Evolutionary conservation across 1,140 invertebrate species (phyloP).

Genomic region (Vollenhovia emeryi): DNA sequence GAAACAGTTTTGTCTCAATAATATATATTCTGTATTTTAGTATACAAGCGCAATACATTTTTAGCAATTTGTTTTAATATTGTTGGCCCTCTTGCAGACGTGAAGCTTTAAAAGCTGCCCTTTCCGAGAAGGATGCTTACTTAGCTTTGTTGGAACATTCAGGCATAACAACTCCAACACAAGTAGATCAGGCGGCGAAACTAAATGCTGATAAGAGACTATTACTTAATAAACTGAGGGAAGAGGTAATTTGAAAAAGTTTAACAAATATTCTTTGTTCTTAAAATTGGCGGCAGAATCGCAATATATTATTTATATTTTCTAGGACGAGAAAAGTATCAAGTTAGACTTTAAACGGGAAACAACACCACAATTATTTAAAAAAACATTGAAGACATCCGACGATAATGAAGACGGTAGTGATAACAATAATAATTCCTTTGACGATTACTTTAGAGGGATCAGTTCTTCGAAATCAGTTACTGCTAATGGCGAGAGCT

Average conservation of each 20-base stretch:
- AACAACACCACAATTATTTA: constrained; percentile 64
- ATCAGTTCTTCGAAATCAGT: constrained; percentile 7
- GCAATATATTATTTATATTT: constrained; percentile 21
- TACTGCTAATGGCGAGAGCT: constrained; percentile 64
- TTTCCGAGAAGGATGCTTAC: constrained; percentile 95
- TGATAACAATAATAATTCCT: constrained; percentile 42
- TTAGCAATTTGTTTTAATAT: constrained; percentile 1
- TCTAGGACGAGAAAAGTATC: constrained; percentile 79
- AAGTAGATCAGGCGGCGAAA: constrained; percentile 88
- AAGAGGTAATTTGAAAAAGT: constrained; percentile 86
- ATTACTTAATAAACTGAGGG: constrained; percentile 89
- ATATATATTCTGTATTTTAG: background rate
- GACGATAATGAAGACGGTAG: constrained; percentile 71
- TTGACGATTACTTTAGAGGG: constrained; percentile 22
- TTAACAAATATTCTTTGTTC: background rate
- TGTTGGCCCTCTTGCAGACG: constrained; percentile 86
- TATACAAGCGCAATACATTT: background rate
- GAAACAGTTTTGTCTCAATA: background rate
- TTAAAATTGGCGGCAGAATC: background rate
- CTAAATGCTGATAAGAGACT: constrained; percentile 88
- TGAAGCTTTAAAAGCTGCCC: constrained; percentile 92
- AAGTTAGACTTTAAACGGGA: constrained; percentile 70
- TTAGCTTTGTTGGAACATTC: constrained; percentile 93
- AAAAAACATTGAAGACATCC: constrained; percentile 72
- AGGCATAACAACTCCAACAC: constrained; percentile 88